These are phyloP conservation scores for Drosophila helvetica DNA, from an alignment of 2,888 invertebrate species.

Conservation along the genomic window DNA sequence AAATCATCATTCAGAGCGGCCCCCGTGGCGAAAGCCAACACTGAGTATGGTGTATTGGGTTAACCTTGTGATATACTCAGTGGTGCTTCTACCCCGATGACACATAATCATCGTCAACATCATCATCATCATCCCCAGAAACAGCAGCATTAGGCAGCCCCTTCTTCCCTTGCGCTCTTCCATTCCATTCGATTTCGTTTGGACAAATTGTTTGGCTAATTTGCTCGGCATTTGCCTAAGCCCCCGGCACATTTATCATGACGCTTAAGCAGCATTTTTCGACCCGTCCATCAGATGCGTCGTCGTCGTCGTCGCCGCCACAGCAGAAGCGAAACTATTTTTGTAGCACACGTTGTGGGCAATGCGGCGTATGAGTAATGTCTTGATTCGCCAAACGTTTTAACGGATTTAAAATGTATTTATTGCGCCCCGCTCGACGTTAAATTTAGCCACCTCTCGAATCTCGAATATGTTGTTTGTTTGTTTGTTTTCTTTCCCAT, in stretches of 20 bases:
- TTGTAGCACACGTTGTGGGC: slow-evolving; percentile 32
- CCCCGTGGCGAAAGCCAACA: background rate
- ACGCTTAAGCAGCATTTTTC: slow-evolving; percentile 43
- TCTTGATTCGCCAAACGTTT: slow-evolving; percentile 73
- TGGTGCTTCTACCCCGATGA: slow-evolving; percentile 7
- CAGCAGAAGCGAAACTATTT: slow-evolving; percentile 56
- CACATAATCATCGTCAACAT: slow-evolving; percentile 27
- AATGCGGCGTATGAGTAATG: slow-evolving; percentile 77
- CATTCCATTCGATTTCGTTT: slow-evolving; percentile 39
- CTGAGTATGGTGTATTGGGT: background rate
- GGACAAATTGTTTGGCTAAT: slow-evolving; percentile 73
- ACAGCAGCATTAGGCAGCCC: background rate
- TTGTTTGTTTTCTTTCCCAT: slow-evolving; percentile 18
- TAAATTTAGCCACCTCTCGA: slow-evolving; percentile 40
- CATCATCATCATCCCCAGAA: background rate
- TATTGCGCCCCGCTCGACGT: slow-evolving; percentile 48
- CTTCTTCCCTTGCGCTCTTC: background rate
- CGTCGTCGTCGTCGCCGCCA: background rate
- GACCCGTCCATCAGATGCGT: slow-evolving; percentile 13
- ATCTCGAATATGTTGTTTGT: slow-evolving; percentile 5
- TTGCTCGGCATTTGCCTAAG: slow-evolving; percentile 67
- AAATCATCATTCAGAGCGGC: background rate
- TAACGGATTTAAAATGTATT: slow-evolving; percentile 67
- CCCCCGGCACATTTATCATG: slow-evolving; percentile 66
- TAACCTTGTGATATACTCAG: slow-evolving; percentile 14